Evolutionary conservation across 2,888 invertebrate genomes (phyloP), one percentile per base, ranked within the genome.

Genomic region (Nyleta sp.): DNA sequence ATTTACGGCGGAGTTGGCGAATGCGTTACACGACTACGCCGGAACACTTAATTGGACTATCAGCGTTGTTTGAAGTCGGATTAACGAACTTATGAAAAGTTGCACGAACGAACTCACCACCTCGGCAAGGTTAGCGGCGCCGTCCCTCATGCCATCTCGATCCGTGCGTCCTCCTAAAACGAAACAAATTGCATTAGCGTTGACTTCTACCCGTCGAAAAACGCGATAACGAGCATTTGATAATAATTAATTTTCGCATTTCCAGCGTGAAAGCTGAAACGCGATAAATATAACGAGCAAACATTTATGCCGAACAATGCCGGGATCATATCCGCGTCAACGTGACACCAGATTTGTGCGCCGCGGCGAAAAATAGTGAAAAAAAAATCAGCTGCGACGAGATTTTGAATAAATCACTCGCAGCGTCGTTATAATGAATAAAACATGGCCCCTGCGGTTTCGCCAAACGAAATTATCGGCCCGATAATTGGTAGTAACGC

Each of bases 81-180:
- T n/a, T n/a, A n/a, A n/a, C n/a, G n/a, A n/a, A n/a, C n/a, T n/a
- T n/a, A n/a, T n/a, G n/a, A 60, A 59, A 67, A 46, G 31, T 74
- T 11, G 17, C 22, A 35, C 1, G 22, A 46, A 55, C 22, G 15
- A 76, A 89, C 90, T 89, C 75, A 90, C 90, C 89, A 89, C 89
- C 88, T 90, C 90, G 87, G 90, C 88, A 87, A 88, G 86, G 88
- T 89, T 90, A 88, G 90, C 88, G 86, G 89, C 88, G 81, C 88
- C 89, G 84, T 90, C 90, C 90, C 89, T 90, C 90, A 90, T 88
- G 87, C 90, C 90, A 90, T 90, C 87, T 87, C 87, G 87, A 85
- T 90, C 88, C 83, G 88, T 88, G 81, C 87, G 87, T 87, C 87
- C 88, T 80, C 89, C 90, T 90, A 80, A 67, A 84, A 85, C 78